phyloP scores from a whole-genome alignment of 1,140 invertebrate species.

The Drosophila orosa region DNA sequence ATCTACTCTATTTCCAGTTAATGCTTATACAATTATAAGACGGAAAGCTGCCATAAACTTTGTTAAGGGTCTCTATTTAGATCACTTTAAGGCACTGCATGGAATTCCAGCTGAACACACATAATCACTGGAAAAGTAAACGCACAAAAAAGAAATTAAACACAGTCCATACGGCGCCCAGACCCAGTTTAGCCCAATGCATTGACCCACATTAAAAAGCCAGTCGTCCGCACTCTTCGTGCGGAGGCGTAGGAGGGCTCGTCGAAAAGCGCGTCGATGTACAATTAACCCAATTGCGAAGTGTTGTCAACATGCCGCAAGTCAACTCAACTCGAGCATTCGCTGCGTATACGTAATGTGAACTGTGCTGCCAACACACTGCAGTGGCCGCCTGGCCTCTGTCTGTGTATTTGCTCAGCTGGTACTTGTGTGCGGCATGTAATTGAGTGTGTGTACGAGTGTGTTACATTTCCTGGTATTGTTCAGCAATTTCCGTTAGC shows the following conservation, averaged over 20 bases:
- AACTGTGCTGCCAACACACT: constrained; percentile 19
- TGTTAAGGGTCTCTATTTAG: not conserved
- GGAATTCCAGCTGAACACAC: not conserved
- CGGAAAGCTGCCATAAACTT: not conserved
- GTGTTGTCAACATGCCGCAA: constrained; percentile 77
- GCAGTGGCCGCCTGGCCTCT: constrained; percentile 11
- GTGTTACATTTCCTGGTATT: constrained; percentile 70
- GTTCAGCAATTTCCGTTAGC: constrained; percentile 74
- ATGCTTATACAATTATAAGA: not conserved
- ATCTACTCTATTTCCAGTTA: too few relatives aligned
- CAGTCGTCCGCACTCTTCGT: constrained; percentile 25
- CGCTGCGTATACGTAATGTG: constrained; percentile 71
- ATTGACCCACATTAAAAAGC: constrained; percentile 68
- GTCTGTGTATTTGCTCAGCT: constrained; percentile 5
- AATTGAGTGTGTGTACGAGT: constrained; percentile 63
- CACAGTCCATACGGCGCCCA: constrained; percentile 1
- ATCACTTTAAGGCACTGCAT: not conserved
- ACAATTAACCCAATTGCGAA: constrained; percentile 81
- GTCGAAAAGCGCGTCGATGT: constrained; percentile 61
- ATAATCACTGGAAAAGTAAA: not conserved
- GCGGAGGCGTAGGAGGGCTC: constrained; percentile 1
- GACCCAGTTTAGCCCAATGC: constrained; percentile 27
- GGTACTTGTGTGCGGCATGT: constrained; percentile 23
- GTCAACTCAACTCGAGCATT: constrained; percentile 61
- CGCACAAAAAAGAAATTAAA: not conserved